Evolutionary conservation across 2,113 vertebrate genomes (phyloP).

Genomic region (Caranx ignobilis): DNA sequence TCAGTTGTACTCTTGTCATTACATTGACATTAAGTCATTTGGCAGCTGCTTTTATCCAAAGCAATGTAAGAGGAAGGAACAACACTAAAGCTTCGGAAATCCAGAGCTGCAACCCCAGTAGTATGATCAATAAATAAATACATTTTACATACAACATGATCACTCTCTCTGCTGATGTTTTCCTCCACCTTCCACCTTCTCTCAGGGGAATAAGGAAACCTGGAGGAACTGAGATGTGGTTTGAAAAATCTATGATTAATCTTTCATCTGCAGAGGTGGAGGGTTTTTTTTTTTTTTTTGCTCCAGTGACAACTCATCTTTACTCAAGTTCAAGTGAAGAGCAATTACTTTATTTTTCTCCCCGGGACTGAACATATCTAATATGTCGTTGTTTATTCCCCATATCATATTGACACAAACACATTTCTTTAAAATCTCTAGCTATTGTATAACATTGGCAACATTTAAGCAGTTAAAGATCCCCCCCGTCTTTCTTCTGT

Average conservation of each 20-base stretch:
- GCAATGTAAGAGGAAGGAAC: too few relatives aligned
- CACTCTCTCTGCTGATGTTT: slow-evolving; percentile 31
- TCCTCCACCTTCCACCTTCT: slow-evolving; percentile 33
- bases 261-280: slow-evolving; percentile 67
- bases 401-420: slow-evolving; percentile 44
- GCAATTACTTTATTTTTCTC: slow-evolving; percentile 72
- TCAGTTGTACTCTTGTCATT: slow-evolving; percentile 11
- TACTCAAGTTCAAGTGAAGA: slow-evolving; percentile 75
- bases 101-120: slow-evolving; percentile 27
- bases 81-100: not conserved
- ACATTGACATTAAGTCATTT: too few relatives aligned
- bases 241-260: slow-evolving; percentile 67
- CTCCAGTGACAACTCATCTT: slow-evolving; percentile 39
- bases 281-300: slow-evolving; percentile 31
- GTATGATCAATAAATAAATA: slow-evolving; percentile 64
- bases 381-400: slow-evolving; percentile 51
- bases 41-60: too few relatives aligned
- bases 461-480: slow-evolving; percentile 31
- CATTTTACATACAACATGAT: slow-evolving; percentile 27
- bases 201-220: slow-evolving; percentile 48
- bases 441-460: slow-evolving; percentile 1
- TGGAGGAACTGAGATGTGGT: slow-evolving; percentile 53
- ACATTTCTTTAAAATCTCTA: not conserved
- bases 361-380: slow-evolving; percentile 33
- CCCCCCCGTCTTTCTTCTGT: slow-evolving; percentile 21